These are phyloP conservation scores for Girardia tigrina DNA, from an alignment of 2,888 invertebrate species.

Conservation along the genomic window DNA sequence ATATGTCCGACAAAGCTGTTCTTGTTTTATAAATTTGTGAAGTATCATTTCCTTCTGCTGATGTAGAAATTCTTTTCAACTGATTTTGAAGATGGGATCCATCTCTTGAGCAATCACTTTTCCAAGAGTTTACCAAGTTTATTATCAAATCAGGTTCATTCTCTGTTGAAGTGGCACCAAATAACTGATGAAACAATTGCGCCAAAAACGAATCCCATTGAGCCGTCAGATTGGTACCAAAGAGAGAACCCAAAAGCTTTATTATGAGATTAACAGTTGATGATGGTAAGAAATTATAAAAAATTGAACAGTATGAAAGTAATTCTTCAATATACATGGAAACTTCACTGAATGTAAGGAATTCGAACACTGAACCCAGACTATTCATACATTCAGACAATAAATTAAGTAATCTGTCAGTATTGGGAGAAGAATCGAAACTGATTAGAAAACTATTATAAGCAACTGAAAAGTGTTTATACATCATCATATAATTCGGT, in stretches of 20 bases:
- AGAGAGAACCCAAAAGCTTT: constrained; percentile 58
- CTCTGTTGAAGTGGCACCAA: background rate
- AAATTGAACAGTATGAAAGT: background rate
- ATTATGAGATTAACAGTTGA: background rate
- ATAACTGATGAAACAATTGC: constrained; percentile 20
- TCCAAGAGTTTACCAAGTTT: background rate
- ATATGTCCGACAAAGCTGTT: background rate
- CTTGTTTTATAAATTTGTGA: background rate
- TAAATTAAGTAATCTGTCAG: background rate
- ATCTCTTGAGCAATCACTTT: background rate
- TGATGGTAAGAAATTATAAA: background rate
- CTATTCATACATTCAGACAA: background rate
- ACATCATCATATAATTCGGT: background rate
- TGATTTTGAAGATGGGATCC: background rate
- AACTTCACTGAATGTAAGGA: background rate
- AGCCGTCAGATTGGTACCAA: constrained; percentile 60
- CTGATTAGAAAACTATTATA: background rate
- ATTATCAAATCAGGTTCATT: background rate
- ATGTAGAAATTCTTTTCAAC: background rate
- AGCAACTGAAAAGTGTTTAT: background rate
- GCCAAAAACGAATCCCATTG: constrained; percentile 43
- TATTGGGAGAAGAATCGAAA: constrained; percentile 6
- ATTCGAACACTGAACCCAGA: background rate
- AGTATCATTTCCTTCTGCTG: constrained; percentile 3
- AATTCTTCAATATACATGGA: constrained; percentile 19